These are phyloP conservation scores for Acropternis orthonyx DNA, from an alignment of 2,797 vertebrate genomes.

Conservation along the genomic window DNA sequence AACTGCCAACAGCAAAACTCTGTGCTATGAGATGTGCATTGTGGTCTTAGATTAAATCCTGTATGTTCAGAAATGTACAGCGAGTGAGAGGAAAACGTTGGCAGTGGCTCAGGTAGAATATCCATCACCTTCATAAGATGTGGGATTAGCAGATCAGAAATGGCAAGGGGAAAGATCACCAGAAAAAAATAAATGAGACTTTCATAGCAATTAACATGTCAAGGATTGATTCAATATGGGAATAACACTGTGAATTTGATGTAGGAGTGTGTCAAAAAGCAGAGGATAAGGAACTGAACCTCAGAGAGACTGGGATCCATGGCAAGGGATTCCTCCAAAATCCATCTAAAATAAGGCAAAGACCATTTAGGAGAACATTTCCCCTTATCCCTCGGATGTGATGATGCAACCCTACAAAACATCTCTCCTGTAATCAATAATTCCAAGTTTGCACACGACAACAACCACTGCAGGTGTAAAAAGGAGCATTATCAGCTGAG, in stretches of 20 bases:
- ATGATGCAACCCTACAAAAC: background rate
- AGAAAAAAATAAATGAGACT: background rate
- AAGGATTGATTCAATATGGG: background rate
- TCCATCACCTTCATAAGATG: background rate
- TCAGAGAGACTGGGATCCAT: background rate
- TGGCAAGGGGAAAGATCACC: background rate
- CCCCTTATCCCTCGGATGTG: background rate
- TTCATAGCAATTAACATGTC: background rate
- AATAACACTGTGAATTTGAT: background rate
- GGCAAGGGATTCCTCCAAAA: background rate
- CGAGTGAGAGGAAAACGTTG: background rate
- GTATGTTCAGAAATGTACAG: background rate
- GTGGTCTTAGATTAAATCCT: background rate
- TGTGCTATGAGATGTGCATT: background rate
- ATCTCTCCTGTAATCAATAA: background rate
- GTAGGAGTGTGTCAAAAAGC: background rate
- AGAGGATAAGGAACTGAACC: background rate
- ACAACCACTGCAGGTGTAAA: background rate
- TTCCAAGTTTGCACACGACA: background rate
- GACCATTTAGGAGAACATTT: background rate
- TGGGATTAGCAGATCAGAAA: background rate
- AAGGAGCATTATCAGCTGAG: background rate
- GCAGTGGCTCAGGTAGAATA: background rate
- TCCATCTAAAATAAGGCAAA: background rate
- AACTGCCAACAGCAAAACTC: background rate